Evolutionary conservation across 2,113 vertebrate species (phyloP), one percentile per base, ranked within the genome.

Genomic region (Indicator indicator): DNA sequence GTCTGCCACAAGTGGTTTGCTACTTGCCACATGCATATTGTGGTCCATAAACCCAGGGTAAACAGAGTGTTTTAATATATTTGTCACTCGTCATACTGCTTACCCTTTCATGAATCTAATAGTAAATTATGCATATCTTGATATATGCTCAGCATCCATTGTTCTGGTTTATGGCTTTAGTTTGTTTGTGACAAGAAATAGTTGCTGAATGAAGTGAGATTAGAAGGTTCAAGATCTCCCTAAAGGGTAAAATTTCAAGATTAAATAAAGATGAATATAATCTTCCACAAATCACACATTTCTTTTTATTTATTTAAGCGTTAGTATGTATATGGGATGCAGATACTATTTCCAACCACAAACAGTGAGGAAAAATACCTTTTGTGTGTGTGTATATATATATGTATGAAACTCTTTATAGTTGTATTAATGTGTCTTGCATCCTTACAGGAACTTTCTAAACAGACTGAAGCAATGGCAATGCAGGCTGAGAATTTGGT

Each of bases 401-500:
- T 55, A 46, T 77, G 18, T 55, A 46, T 77, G 18, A 30, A 88
- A 75, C 6, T 75, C 13, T 48, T 88, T 42, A 11, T 59, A 9
- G 72, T 40, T 81, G 63, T 70, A 95, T 73, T 86, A 91, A 90
- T 63, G 42, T 24, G 14, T 71, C 24, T 86, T 91, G 8, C 91
- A 80, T 96, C 82, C 89, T 96, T 84, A 59, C 88, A 99, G 99
- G 98, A 98, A 58, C 98, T 99, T 95, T 97, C 98, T 78, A 98
- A 97, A 52, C 96, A 98, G 89, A 97, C 97, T 28, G 98, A 98
- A 95, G 97, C 96, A 75, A 98, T 98, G 92, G 97, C 97, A 36
- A 70, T 97, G 14, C 98, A 97, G 94, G 98, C 98, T 77, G 98
- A 99, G 89, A 97, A 97, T 62, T 95, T 99, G 76, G 96, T 98